Evolutionary conservation across 1,140 invertebrate genomes (phyloP).

Genomic region (Stegodyphus mimosarum): DNA sequence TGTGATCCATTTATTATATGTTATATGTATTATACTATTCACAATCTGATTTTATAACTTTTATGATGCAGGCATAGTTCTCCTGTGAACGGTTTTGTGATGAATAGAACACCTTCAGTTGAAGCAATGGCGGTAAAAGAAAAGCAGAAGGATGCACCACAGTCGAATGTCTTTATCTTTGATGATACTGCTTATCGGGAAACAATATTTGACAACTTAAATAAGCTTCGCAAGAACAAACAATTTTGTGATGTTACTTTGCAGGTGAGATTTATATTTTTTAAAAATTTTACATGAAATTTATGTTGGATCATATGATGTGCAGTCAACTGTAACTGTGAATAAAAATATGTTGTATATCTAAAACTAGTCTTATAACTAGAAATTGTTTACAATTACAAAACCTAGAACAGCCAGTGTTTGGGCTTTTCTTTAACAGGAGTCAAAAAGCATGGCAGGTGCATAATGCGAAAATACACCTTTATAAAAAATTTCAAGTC

Average conservation of each 20-base stretch:
- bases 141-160: constrained; percentile 14
- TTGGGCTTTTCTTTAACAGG: no score
- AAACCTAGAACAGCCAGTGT: no score
- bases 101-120: constrained; percentile 31
- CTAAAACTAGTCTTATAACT: no score
- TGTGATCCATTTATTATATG: no score
- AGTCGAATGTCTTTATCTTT: constrained; percentile 66
- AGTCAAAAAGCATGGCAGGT: no score
- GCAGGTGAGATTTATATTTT: constrained; percentile 71
- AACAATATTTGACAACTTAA: constrained; percentile 75
- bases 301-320: not conserved
- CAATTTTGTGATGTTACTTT: constrained; percentile 84
- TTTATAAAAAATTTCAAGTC: no score
- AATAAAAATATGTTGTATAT: no score
- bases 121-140: constrained; percentile 51
- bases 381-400: no score
- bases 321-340: no score
- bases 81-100: constrained; percentile 45
- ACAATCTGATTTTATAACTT: not conserved
- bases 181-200: constrained; percentile 72
- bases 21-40: no score
- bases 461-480: no score
- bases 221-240: constrained; percentile 80
- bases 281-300: constrained; percentile 9
- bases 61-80: constrained; percentile 23